phyloP scores from a whole-genome alignment of 2,888 invertebrate genomes.

The Psococerastis gibbosa region DNA sequence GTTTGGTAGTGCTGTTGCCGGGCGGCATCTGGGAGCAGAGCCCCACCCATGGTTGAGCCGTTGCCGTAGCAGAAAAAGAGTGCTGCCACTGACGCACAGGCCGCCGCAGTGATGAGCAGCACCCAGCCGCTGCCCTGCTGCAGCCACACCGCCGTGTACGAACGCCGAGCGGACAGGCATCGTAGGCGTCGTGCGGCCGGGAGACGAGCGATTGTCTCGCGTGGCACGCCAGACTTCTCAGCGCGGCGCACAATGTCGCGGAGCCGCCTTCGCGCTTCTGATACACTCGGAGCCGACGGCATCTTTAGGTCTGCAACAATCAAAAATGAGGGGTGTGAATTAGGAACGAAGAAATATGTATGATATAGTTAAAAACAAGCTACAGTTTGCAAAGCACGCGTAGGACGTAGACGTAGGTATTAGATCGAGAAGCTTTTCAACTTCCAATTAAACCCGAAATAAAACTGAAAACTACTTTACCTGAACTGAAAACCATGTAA shows the following conservation, averaged over 20 bases:
- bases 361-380: too few relatives aligned
- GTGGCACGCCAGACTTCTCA: slow-evolving; percentile 1
- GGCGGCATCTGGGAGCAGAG: neutral
- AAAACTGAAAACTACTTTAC: too few relatives aligned
- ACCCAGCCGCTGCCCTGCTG: slow-evolving; percentile 9
- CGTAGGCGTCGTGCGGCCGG: neutral
- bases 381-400: too few relatives aligned
- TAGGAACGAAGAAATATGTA: too few relatives aligned
- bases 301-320: too few relatives aligned
- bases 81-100: slow-evolving; percentile 1
- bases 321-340: too few relatives aligned
- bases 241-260: slow-evolving; percentile 1
- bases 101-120: slow-evolving; percentile 1
- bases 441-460: too few relatives aligned
- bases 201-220: neutral
- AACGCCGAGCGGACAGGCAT: neutral
- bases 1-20: slow-evolving; percentile 7
- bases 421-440: too few relatives aligned
- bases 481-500: too few relatives aligned
- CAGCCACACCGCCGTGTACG: neutral
- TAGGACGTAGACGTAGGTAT: too few relatives aligned
- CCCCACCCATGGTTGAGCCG: neutral
- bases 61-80: slow-evolving; percentile 1
- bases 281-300: neutral
- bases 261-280: neutral